Conservation (phyloP, 1,140 invertebrate species). For the Drosophila saltans region DNA sequence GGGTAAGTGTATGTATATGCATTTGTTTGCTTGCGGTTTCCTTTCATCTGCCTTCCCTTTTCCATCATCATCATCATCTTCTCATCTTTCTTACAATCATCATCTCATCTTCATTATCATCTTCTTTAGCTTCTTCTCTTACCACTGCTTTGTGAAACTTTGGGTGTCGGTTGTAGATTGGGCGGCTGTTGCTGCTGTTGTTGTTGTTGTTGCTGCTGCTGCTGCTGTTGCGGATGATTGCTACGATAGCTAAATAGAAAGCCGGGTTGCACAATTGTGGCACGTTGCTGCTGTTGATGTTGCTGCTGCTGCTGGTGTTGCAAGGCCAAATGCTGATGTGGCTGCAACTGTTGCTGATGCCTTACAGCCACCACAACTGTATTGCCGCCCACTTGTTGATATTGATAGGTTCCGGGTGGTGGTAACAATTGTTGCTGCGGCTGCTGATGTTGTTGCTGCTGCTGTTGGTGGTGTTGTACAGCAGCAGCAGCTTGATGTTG, state of each 20-base stretch:
- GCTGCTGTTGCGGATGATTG: slow-evolving; percentile 53
- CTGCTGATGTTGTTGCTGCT: slow-evolving; percentile 29
- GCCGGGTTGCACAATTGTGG: slow-evolving; percentile 74
- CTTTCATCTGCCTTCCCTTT: slow-evolving; percentile 27
- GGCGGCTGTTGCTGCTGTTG: slow-evolving; percentile 51
- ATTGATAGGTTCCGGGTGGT: slow-evolving; percentile 59
- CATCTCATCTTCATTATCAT: slow-evolving; percentile 9
- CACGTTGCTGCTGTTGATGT: slow-evolving; percentile 65
- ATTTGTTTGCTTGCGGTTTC: slow-evolving; percentile 52
- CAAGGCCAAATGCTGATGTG: slow-evolving; percentile 48
- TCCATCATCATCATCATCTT: slow-evolving; percentile 28
- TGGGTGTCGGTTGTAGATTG: slow-evolving; percentile 50
- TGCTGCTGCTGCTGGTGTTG: slow-evolving; percentile 51
- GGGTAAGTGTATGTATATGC: slow-evolving; percentile 17
- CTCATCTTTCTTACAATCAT: slow-evolving; percentile 18
- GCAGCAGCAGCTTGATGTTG: slow-evolving; percentile 65
- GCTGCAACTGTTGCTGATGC: slow-evolving; percentile 68
- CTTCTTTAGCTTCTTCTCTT: slow-evolving; percentile 47
- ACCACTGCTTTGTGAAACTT: slow-evolving; percentile 76
- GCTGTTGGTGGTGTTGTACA: slow-evolving; percentile 28
- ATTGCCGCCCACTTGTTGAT: slow-evolving; percentile 71
- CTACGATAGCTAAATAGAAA: slow-evolving; percentile 76
- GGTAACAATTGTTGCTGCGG: slow-evolving; percentile 50
- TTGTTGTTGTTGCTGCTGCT: slow-evolving; percentile 44
- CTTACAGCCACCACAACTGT: slow-evolving; percentile 71